Percentiles rank a stretch among this genome's conserved stretches.
Evolutionary conservation across 2,113 vertebrate species (phyloP).

Genomic region (Sapajus apella): DNA sequence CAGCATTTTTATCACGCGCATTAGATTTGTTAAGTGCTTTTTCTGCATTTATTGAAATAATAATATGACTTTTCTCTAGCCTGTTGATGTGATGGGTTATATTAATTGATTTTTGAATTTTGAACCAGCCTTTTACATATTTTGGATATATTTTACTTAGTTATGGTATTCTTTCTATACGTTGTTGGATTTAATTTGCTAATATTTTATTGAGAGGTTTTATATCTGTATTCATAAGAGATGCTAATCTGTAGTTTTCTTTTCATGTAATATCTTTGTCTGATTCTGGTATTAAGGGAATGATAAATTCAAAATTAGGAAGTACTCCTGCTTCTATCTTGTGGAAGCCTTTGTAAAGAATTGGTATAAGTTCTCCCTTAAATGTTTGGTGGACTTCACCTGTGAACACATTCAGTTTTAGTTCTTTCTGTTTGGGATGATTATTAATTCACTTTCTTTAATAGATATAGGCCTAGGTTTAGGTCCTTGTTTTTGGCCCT

Average conservation of each 20-base stretch:
- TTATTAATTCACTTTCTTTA: not conserved
- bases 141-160: not conserved
- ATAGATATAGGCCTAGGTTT: not conserved
- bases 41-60: constrained; percentile 1
- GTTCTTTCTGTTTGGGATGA: constrained; percentile 1
- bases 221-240: not conserved
- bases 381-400: not conserved
- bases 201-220: not conserved
- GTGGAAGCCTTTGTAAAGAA: not conserved
- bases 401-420: not conserved
- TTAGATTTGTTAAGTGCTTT: not conserved
- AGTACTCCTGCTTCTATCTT: not conserved
- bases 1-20: constrained; percentile 19
- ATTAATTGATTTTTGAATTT: constrained; percentile 2
- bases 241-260: not conserved
- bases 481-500: not conserved
- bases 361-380: not conserved
- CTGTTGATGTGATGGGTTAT: not conserved
- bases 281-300: not conserved
- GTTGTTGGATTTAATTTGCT: not conserved
- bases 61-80: not conserved
- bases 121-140: not conserved
- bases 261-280: not conserved
- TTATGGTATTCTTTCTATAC: not conserved
- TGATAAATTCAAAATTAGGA: not conserved